phyloP scores from a whole-genome alignment of 2,888 invertebrate genomes.

The Phytoseiulus persimilis region DNA sequence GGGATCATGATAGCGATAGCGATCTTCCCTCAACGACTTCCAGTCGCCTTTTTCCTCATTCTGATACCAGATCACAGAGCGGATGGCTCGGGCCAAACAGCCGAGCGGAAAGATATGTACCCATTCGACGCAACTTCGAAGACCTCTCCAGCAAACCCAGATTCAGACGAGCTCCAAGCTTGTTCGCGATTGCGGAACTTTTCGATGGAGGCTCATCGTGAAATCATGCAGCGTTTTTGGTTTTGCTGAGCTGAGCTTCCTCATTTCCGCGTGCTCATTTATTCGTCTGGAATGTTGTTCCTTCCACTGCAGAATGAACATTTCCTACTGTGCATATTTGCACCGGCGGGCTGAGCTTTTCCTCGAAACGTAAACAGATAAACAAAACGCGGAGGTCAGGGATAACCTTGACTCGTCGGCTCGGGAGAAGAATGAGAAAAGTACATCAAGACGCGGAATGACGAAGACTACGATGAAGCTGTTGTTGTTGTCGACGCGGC shows the following conservation, averaged over 20 bases:
- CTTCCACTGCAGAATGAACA: neutral
- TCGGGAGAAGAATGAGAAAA: neutral
- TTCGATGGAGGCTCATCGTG: no score
- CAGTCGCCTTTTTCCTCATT: neutral
- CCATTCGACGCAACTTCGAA: no score
- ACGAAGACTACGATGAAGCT: neutral
- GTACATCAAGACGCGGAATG: conserved; percentile 5
- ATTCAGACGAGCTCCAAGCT: no score
- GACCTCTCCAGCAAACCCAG: no score
- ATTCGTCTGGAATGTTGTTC: no score
- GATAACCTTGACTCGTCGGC: neutral
- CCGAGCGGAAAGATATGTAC: neutral
- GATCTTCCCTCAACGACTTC: neutral
- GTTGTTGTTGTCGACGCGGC: neutral
- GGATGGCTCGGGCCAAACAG: neutral
- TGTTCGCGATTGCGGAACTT: no score
- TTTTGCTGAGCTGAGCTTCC: no score
- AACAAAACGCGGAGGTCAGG: neutral
- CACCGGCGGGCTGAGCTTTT: neutral
- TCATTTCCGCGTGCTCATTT: no score
- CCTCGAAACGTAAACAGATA: neutral
- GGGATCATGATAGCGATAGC: neutral
- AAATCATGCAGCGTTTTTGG: no score
- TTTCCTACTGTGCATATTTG: neutral
- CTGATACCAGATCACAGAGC: neutral